A percentile compares a stretch with the other conserved stretches of the same genome.
Conservation (phyloP, 2,888 invertebrate genomes). For the Orthonychiurus folsomi region DNA sequence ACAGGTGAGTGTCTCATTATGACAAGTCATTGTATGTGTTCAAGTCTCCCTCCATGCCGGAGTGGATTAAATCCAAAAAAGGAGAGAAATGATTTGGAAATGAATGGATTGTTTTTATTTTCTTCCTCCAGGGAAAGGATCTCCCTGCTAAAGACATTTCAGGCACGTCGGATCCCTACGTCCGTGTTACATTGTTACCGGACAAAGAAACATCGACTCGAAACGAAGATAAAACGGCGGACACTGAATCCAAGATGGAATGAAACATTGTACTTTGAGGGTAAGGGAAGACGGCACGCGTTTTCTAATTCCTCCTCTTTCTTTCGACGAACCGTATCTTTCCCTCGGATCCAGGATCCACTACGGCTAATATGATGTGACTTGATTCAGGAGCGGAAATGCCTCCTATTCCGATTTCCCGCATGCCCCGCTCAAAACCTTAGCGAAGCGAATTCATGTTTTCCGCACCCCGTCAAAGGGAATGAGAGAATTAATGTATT, state of each 20-base stretch:
- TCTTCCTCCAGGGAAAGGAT: slow-evolving; percentile 78
- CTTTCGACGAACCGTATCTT: too few species aligned
- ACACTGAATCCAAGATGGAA: slow-evolving; percentile 88
- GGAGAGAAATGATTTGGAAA: neutral
- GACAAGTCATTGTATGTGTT: too few species aligned
- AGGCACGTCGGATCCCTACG: slow-evolving; percentile 86
- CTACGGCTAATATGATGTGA: neutral
- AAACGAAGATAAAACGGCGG: slow-evolving; percentile 83
- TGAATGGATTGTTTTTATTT: too few species aligned
- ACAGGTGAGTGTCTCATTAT: slow-evolving; percentile 72
- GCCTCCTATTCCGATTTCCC: neutral
- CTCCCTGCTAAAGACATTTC: slow-evolving; percentile 87
- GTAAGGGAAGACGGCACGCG: too few species aligned
- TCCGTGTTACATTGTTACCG: slow-evolving; percentile 75
- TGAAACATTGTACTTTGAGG: slow-evolving; percentile 89
- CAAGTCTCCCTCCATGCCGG: neutral
- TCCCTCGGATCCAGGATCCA: too few species aligned
- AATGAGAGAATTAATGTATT: too few species aligned
- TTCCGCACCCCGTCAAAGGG: too few species aligned
- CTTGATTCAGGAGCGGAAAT: neutral
- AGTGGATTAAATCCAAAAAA: too few species aligned
- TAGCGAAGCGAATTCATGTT: too few species aligned
- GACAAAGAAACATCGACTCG: slow-evolving; percentile 85
- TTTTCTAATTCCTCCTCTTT: too few species aligned
- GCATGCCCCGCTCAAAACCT: too few species aligned